Conservation (phyloP, 1,140 invertebrate species). For the Aphaenogaster floridana region DNA sequence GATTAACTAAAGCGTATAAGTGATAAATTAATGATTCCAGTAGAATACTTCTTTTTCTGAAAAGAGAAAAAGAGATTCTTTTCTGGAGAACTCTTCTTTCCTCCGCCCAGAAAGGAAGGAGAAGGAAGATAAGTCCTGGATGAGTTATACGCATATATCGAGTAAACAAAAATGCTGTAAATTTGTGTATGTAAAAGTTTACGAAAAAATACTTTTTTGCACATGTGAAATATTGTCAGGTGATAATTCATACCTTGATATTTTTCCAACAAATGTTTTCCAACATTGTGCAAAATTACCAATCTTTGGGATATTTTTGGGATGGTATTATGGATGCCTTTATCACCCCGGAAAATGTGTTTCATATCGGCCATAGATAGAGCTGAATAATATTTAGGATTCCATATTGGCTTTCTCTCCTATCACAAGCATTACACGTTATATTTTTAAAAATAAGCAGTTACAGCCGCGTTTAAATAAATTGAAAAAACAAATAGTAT, state of each 20-base stretch:
- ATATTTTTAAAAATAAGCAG: neutral
- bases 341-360: constrained; percentile 93
- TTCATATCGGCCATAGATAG: constrained; percentile 87
- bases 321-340: constrained; percentile 85
- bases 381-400: constrained; percentile 93
- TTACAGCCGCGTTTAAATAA: neutral
- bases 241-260: constrained; percentile 89
- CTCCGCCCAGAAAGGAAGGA: no score
- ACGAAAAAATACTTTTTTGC: neutral
- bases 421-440: constrained; percentile 82
- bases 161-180: neutral
- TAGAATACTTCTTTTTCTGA: no score
- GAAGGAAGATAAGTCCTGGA: neutral
- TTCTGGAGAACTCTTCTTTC: neutral
- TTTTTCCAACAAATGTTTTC: constrained; percentile 91
- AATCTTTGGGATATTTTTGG: constrained; percentile 93
- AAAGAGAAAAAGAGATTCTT: no score
- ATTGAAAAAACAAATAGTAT: neutral
- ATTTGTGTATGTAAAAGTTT: neutral
- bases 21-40: no score
- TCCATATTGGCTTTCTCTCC: constrained; percentile 92
- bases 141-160: neutral
- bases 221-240: neutral
- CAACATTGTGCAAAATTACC: constrained; percentile 93
- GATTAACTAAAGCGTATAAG: neutral